A percentile compares a stretch with the other conserved stretches of the same genome.
phyloP scores from a whole-genome alignment of 2,888 invertebrate species.

The Camptogramma bilineatum region DNA sequence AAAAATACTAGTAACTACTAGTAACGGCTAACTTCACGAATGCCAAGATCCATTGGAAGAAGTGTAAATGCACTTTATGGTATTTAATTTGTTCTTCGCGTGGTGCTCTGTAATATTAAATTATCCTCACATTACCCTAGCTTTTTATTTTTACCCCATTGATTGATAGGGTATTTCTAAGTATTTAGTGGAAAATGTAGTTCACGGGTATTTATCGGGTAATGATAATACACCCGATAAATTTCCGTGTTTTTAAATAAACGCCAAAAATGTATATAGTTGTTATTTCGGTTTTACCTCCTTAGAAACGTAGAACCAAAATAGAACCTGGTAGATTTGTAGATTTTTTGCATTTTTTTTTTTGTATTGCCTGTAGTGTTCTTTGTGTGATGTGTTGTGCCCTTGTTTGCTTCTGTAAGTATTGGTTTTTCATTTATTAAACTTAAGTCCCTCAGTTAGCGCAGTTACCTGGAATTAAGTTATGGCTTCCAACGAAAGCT shows the following conservation, averaged over 20 bases:
- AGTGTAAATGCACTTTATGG: not conserved
- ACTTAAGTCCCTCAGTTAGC: not conserved
- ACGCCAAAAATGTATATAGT: too few relatives aligned
- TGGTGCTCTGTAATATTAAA: conserved; percentile 57
- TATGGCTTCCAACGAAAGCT: not conserved
- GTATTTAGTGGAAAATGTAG: not conserved
- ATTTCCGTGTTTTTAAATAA: too few relatives aligned
- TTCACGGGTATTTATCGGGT: conserved; percentile 4
- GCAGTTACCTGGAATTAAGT: too few relatives aligned
- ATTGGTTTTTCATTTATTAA: conserved; percentile 31
- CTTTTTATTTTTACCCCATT: conserved; percentile 38
- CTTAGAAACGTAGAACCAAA: not conserved
- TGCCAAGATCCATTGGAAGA: too few relatives aligned
- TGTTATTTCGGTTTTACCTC: not conserved
- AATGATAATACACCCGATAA: not conserved
- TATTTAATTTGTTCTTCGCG: conserved; percentile 31
- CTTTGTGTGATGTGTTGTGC: conserved; percentile 37
- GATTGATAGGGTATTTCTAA: not conserved
- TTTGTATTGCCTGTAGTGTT: conserved; percentile 38
- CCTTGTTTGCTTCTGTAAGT: conserved; percentile 46
- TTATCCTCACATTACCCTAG: conserved; percentile 59
- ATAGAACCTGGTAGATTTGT: not conserved
- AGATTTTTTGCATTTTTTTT: conserved; percentile 17
- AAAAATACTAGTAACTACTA: too few relatives aligned
- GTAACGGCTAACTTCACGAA: too few relatives aligned